phyloP scores from a whole-genome alignment of 2,888 invertebrate genomes.

The Siphonodentalium dalli region DNA sequence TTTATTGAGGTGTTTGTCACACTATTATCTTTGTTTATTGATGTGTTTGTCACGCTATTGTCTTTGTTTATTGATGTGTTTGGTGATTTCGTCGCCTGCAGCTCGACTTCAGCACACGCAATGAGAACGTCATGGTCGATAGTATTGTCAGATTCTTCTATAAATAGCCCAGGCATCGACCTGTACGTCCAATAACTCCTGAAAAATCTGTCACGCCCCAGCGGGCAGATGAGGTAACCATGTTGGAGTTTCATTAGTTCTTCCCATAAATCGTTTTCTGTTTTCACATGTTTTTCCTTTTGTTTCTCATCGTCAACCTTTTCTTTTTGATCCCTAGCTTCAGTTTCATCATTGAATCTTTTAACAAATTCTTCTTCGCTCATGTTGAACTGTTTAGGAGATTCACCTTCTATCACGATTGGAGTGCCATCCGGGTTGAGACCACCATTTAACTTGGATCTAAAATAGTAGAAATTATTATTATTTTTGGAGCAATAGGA shows the following conservation, averaged over 20 bases:
- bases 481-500: too few relatives aligned
- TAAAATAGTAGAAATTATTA: too few relatives aligned
- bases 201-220: constrained; percentile 84
- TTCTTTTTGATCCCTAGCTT: constrained; percentile 36
- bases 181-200: constrained; percentile 84
- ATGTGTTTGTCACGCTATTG: too few relatives aligned
- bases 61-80: too few relatives aligned
- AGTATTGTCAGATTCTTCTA: constrained; percentile 50
- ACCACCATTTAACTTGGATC: too few relatives aligned
- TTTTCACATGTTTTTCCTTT: constrained; percentile 51
- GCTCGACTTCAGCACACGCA: background rate
- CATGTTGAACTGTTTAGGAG: background rate
- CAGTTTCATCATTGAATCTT: background rate
- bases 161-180: constrained; percentile 75
- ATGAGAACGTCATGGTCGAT: constrained; percentile 36
- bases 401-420: background rate
- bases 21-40: too few relatives aligned
- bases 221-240: constrained; percentile 61
- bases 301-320: constrained; percentile 56
- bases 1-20: constrained; percentile 1
- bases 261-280: constrained; percentile 50
- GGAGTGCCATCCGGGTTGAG: too few relatives aligned
- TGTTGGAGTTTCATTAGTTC: constrained; percentile 47
- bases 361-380: background rate
- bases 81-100: too few relatives aligned